A percentile compares a stretch with the other conserved stretches of the same genome.
Conservation (phyloP, 2,113 vertebrate species). For the Collichthys lucidus region DNA sequence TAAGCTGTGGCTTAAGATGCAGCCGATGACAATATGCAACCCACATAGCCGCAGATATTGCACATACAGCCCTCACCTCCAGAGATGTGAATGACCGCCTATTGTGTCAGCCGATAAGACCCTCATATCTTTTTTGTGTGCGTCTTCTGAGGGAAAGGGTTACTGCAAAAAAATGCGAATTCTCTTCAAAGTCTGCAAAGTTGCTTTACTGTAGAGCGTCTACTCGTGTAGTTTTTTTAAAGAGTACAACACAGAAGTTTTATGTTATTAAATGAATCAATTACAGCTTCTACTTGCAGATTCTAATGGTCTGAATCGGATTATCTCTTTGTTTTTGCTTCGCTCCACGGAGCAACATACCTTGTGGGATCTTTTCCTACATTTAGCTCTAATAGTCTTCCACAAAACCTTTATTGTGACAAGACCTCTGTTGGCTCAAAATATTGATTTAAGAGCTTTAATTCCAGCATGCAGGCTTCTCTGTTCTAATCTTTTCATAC, state of each 20-base stretch:
- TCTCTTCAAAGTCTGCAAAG: constrained; percentile 1
- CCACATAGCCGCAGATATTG: constrained; percentile 17
- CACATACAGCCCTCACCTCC: constrained; percentile 5
- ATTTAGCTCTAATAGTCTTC: not conserved
- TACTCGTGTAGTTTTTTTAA: not conserved
- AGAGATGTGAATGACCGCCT: constrained; percentile 22
- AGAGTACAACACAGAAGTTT: not conserved
- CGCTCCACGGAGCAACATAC: not conserved
- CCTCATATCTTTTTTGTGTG: not conserved
- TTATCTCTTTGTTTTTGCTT: not conserved
- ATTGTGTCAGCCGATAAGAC: constrained; percentile 13
- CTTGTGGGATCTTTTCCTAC: not conserved
- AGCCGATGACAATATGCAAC: constrained; percentile 37
- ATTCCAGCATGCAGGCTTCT: not conserved
- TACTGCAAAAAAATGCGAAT: not conserved
- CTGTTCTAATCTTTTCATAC: not conserved
- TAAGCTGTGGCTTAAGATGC: constrained; percentile 52
- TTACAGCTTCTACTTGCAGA: not conserved
- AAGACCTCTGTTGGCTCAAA: not conserved
- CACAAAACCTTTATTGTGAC: no score
- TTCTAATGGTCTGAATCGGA: not conserved
- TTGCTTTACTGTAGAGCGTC: not conserved
- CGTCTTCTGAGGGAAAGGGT: not conserved
- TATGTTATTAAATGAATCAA: not conserved
- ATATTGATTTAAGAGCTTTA: not conserved